Percentiles rank a stretch among this genome's conserved stretches.
phyloP scores from a whole-genome alignment of 2,113 vertebrate genomes.

The Dicrurus megarhynchus region DNA sequence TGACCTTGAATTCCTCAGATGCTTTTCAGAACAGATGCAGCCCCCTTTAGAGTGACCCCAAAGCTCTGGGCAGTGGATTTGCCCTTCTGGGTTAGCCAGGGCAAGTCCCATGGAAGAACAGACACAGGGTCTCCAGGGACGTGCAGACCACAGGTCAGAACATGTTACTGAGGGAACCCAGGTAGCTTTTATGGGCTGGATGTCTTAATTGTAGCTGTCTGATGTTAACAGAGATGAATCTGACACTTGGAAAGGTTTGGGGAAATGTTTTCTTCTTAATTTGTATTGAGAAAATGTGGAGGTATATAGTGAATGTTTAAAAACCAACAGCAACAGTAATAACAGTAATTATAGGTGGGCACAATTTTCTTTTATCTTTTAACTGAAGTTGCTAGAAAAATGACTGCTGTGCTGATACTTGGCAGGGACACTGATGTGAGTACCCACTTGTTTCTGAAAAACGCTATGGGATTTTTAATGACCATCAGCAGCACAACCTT shows the following conservation, averaged over 20 bases:
- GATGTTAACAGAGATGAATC: neutral
- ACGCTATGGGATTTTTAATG: constrained; percentile 48
- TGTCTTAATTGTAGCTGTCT: neutral
- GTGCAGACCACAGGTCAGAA: neutral
- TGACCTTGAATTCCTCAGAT: neutral
- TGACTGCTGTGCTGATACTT: constrained; percentile 23
- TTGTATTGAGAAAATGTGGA: neutral
- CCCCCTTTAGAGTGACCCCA: neutral
- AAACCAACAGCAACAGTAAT: neutral
- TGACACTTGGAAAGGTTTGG: neutral
- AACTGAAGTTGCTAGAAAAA: neutral
- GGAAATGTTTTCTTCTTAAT: neutral
- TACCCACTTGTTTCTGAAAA: constrained; percentile 31
- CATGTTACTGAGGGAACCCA: neutral
- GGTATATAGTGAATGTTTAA: neutral
- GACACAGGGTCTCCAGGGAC: neutral
- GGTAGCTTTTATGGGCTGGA: neutral
- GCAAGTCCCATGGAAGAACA: neutral
- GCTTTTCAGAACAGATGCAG: neutral
- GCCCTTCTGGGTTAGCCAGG: neutral
- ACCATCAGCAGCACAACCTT: constrained; percentile 43
- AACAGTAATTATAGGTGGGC: constrained; percentile 7
- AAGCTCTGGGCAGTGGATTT: neutral
- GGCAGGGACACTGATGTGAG: neutral
- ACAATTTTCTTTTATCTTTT: neutral